Conservation (phyloP, 2,113 vertebrate species). For the Campylomormyrus tamandua region DNA sequence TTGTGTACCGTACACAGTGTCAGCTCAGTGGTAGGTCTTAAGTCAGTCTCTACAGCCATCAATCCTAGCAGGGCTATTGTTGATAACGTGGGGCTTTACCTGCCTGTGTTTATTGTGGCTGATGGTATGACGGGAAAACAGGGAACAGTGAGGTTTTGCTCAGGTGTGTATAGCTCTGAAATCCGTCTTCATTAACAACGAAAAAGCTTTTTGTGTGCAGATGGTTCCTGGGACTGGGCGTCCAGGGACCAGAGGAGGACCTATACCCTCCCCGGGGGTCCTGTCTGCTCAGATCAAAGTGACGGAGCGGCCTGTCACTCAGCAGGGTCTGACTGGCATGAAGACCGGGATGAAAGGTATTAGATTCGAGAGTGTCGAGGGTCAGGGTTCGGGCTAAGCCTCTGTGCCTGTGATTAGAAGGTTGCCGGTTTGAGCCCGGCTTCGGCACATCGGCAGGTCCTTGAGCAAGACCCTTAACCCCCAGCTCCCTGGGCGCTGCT, state of each 20-base stretch:
- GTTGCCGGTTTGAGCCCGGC: not conserved
- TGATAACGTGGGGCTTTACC: not conserved
- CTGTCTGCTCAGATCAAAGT: constrained; percentile 88
- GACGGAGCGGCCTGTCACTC: constrained; percentile 88
- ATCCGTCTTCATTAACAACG: not conserved
- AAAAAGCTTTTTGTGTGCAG: constrained; percentile 44
- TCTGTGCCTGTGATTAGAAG: not conserved
- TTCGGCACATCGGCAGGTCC: not conserved
- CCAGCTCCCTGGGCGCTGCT: no score
- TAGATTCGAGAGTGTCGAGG: constrained; percentile 41
- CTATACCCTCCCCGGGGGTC: constrained; percentile 59
- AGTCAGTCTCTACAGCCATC: not conserved
- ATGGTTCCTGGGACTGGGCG: constrained; percentile 75
- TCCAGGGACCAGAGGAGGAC: constrained; percentile 64
- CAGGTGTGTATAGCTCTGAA: not conserved
- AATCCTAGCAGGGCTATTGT: not conserved
- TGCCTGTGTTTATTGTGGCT: not conserved
- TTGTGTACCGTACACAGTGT: not conserved
- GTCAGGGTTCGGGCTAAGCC: constrained; percentile 34
- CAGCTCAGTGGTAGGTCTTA: not conserved
- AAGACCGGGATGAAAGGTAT: constrained; percentile 87
- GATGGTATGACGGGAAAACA: not conserved
- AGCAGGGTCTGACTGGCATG: constrained; percentile 95
- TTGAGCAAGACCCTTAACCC: not conserved
- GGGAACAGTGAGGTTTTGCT: not conserved